Conservation (phyloP, 1,140 invertebrate species). For the Manduca sexta region DNA sequence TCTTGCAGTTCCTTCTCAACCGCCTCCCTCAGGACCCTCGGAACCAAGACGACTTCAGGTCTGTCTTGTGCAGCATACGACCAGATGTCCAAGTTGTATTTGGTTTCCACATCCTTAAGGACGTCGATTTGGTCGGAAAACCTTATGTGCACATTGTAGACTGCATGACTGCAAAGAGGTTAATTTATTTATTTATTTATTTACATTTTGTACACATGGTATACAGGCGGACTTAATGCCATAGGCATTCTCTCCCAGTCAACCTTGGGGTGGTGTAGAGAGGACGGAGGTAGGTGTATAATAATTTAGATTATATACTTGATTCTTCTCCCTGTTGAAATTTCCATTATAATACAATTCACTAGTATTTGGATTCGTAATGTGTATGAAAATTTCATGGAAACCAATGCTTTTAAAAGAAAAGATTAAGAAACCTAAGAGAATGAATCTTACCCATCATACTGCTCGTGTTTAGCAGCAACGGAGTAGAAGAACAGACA, state of each 20-base stretch:
- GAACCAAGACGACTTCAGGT: slow-evolving; percentile 13
- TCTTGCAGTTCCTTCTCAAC: slow-evolving; percentile 11
- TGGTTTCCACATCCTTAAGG: slow-evolving; percentile 5
- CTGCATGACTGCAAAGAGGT: slow-evolving; percentile 11
- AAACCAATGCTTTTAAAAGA: background rate
- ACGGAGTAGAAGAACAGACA: background rate
- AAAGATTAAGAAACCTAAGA: background rate
- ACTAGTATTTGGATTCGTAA: too few relatives aligned
- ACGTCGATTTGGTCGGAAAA: slow-evolving; percentile 9
- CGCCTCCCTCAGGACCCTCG: slow-evolving; percentile 2
- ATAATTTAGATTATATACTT: too few relatives aligned
- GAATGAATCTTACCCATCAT: slow-evolving; percentile 1
- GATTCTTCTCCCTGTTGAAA: too few relatives aligned
- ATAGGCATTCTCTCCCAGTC: too few relatives aligned
- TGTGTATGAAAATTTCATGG: too few relatives aligned
- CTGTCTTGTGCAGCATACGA: slow-evolving; percentile 8
- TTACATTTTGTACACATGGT: too few relatives aligned
- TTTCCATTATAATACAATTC: too few relatives aligned
- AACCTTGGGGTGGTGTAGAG: too few relatives aligned
- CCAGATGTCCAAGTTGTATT: slow-evolving; percentile 19
- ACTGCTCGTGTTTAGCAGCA: background rate
- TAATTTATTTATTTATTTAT: background rate
- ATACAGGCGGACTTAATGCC: too few relatives aligned
- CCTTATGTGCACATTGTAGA: slow-evolving; percentile 14
- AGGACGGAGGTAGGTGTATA: too few relatives aligned